These are phyloP conservation scores for Drosophila bifasciata DNA, from an alignment of 1,140 invertebrate species.

Conservation along the genomic window DNA sequence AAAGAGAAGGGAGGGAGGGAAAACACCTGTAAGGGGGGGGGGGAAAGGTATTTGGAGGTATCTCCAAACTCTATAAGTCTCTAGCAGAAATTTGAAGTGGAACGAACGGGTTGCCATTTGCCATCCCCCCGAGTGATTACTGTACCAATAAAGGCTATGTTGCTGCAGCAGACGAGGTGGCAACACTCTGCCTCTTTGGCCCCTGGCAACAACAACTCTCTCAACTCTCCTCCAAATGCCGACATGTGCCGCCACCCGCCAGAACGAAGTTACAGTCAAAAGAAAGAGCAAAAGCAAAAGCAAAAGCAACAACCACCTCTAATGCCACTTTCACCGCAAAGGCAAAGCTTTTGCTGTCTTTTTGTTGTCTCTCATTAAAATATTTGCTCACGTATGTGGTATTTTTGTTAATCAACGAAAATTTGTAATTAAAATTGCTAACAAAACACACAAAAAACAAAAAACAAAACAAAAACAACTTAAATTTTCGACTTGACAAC, in stretches of 20 bases:
- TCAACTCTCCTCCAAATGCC: no score
- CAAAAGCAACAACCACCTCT: constrained; percentile 15
- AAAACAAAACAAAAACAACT: not conserved
- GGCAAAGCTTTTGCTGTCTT: constrained; percentile 5
- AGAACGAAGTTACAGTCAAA: constrained; percentile 10
- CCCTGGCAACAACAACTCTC: not conserved
- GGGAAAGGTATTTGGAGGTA: no score
- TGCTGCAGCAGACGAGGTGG: no score
- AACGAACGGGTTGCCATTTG: no score
- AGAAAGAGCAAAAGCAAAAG: constrained; percentile 7
- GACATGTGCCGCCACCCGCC: no score
- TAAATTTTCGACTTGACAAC: constrained; percentile 48
- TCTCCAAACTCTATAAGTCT: no score
- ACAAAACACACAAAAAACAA: constrained; percentile 3
- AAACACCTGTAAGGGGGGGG: no score
- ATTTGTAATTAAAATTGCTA: constrained; percentile 42
- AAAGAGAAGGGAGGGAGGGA: no score
- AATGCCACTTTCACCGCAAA: constrained; percentile 45
- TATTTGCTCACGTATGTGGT: constrained; percentile 17
- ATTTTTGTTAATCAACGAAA: constrained; percentile 37
- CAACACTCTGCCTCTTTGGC: no score
- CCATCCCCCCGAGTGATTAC: no score
- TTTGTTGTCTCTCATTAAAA: constrained; percentile 27
- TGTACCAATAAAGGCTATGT: no score
- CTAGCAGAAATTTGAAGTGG: no score